These are phyloP conservation scores for Hypanus sabinus DNA, from an alignment of 2,113 vertebrate species.

Conservation along the genomic window DNA sequence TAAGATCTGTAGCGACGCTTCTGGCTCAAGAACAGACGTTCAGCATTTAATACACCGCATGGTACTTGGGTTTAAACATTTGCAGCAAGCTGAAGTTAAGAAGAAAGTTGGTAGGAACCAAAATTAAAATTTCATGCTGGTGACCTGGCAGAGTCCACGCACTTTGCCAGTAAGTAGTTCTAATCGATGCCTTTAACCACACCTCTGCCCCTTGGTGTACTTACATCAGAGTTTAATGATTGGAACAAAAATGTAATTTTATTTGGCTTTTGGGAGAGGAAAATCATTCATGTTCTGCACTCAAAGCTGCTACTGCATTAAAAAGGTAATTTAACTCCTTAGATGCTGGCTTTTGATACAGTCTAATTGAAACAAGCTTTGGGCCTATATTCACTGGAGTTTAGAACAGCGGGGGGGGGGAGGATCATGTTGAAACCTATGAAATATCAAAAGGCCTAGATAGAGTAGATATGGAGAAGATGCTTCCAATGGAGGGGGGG, in stretches of 20 bases:
- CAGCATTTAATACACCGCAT: neutral
- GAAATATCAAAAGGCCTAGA: too few relatives aligned
- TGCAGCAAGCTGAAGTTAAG: neutral
- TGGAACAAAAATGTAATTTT: slow-evolving; percentile 20
- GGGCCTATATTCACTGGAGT: too few relatives aligned
- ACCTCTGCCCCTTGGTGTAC: neutral
- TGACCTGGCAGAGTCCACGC: neutral
- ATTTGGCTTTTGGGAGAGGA: slow-evolving; percentile 18
- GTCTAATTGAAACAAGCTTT: neutral
- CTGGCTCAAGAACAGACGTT: neutral
- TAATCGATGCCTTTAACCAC: neutral
- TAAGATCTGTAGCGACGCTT: neutral
- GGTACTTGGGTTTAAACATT: neutral
- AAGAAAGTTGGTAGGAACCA: neutral
- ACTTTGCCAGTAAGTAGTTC: neutral
- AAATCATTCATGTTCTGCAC: neutral
- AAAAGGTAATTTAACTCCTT: neutral
- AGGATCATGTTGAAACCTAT: too few relatives aligned
- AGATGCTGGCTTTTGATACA: neutral
- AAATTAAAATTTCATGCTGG: neutral
- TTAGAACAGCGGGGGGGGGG: too few relatives aligned
- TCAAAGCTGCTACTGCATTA: neutral
- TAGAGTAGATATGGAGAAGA: too few relatives aligned
- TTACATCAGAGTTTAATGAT: slow-evolving; percentile 24
- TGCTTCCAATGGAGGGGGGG: too few relatives aligned